Percentiles rank a stretch among this genome's conserved stretches.
These are phyloP conservation scores for Encarsia formosa DNA, from an alignment of 2,888 invertebrate genomes.

Conservation along the genomic window DNA sequence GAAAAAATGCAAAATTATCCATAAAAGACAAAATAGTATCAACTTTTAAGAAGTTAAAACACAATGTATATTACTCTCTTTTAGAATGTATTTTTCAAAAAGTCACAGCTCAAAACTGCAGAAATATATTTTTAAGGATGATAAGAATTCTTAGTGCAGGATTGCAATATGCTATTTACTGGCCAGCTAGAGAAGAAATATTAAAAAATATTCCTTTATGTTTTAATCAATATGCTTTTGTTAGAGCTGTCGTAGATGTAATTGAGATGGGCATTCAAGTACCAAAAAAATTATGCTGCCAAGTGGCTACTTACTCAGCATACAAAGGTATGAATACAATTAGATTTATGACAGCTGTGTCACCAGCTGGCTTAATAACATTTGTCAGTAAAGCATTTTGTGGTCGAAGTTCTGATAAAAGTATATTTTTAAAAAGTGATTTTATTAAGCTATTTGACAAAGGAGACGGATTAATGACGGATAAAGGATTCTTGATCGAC, in stretches of 20 bases:
- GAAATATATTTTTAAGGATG: neutral
- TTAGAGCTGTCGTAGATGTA: conserved; percentile 33
- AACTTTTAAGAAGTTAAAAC: conserved; percentile 15
- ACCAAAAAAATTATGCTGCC: conserved; percentile 30
- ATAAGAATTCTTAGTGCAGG: conserved; percentile 1
- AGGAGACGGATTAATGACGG: conserved; percentile 32
- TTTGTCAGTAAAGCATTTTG: conserved; percentile 33
- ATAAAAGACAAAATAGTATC: conserved; percentile 9
- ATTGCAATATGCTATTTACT: conserved; percentile 1
- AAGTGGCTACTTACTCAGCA: conserved; percentile 30
- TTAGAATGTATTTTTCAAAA: conserved; percentile 5
- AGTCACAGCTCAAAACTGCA: neutral
- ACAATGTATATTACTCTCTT: conserved; percentile 11
- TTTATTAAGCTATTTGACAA: conserved; percentile 20
- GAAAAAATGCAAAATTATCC: neutral
- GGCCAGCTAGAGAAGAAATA: conserved; percentile 28
- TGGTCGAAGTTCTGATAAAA: conserved; percentile 32
- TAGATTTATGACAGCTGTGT: conserved; percentile 33
- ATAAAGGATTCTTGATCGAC: conserved; percentile 27
- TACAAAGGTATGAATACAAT: conserved; percentile 31
- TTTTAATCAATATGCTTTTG: conserved; percentile 32
- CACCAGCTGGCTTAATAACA: conserved; percentile 32
- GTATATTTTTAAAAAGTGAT: conserved; percentile 27
- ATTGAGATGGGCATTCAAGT: conserved; percentile 32
- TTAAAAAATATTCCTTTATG: conserved; percentile 31